Evolutionary conservation across 1,140 invertebrate genomes (phyloP), one percentile per base, ranked within the genome.

Genomic region (Penaeus japonicus): DNA sequence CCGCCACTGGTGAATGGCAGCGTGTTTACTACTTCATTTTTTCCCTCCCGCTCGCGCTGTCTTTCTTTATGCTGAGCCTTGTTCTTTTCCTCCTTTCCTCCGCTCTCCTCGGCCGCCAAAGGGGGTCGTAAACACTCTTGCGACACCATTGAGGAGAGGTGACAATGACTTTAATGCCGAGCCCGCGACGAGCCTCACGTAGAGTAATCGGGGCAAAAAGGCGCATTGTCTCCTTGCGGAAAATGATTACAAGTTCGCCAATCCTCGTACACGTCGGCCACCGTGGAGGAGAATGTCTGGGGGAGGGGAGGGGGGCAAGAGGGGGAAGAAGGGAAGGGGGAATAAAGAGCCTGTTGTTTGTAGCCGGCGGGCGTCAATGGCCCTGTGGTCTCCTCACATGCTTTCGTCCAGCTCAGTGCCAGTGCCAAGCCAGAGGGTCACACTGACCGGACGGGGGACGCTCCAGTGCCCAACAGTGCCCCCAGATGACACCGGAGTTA

Each of bases 381-480:
- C 86, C 86, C 86, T 73, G 39, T 81, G 73, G 86, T 73, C 79
- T 59, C 77, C 62, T 88, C 86, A 75, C 85, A 80, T 82, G 79
- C 80, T 88, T 88, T 88, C 70, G 62, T 73, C 70, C 84, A 55
- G 65, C 65, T 35, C 20, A 62, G 57, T 73, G 65, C 86, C 86
- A 88, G 86, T 88, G 86, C 86, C 86, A 83, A 88, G 86, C 79
- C 86, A 57, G 80, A 88, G 86, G 59, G 86, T 80, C 86, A 55
- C 30, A 88, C 79, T 88, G 86, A 82, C 62, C 78, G 83, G 79
- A 88, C 86, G 86, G 80, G 80, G 80, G 35, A 57, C 53, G 79
- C 78, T 73, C 53, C 57, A 27, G 59, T 73, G 59, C 32, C 47
- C 30, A 2, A 17, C 15, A 57, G 47, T 75, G 35, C 39, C 22